A percentile compares a stretch with the other conserved stretches of the same genome.
These are phyloP conservation scores for Cichladusa arquata DNA, from an alignment of 2,113 vertebrate genomes.

Conservation along the genomic window DNA sequence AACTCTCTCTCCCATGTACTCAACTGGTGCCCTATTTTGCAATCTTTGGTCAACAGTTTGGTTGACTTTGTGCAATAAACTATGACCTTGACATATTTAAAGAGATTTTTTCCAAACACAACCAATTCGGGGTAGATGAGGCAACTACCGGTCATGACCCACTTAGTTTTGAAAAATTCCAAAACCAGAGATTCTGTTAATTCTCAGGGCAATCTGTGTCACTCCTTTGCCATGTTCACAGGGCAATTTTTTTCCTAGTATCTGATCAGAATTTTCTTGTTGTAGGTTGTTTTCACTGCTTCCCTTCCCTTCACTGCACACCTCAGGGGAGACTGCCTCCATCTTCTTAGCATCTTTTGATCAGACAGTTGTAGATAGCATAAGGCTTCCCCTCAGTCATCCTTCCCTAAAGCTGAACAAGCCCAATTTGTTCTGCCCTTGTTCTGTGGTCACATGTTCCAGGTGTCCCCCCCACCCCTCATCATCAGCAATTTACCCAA, in stretches of 20 bases:
- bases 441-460: accelerated
- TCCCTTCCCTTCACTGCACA: background rate
- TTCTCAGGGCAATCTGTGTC: background rate
- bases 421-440: background rate
- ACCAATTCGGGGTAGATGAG: background rate
- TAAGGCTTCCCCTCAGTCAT: background rate
- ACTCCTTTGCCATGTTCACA: background rate
- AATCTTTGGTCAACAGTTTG: background rate
- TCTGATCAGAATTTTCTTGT: background rate
- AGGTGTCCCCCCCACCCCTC: accelerated
- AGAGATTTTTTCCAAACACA: background rate
- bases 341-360: background rate
- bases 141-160: background rate
- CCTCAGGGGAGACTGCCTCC: background rate
- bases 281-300: background rate
- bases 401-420: background rate
- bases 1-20: background rate
- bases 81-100: background rate
- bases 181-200: background rate
- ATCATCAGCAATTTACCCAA: background rate
- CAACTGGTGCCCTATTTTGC: background rate
- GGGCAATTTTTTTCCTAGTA: background rate
- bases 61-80: background rate
- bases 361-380: background rate
- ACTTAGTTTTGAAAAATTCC: background rate